Evolutionary conservation across 2,888 invertebrate genomes (phyloP), one percentile per base, ranked within the genome.

Genomic region (Rotaria socialis): DNA sequence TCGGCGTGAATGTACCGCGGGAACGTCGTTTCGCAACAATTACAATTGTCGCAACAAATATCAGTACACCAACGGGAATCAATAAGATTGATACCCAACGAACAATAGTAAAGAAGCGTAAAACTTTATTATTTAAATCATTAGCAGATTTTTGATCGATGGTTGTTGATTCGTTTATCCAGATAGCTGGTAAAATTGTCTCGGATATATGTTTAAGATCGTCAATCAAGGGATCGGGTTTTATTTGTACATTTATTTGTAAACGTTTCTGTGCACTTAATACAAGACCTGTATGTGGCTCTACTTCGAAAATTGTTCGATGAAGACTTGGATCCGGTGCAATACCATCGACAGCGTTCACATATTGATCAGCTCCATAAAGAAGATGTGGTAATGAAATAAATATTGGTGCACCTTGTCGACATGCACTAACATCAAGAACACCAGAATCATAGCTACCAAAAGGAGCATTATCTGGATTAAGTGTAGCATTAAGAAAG

Each of bases 381-480:
- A 94, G 93, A 92, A 95, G 95, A 90, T 96, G 95, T 0, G 96
- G 96, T 89, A 94, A 93, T 0, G 95, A 94, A 47, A 95, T 93
- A 91, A 94, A 94, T 0, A 94, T 94, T 0, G 96, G 96, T n/a
- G 95, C 95, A 85, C 94, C 94, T 80, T 87, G 67, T 84, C 85
- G 86, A 50, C 87, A 88, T 35, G 27, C 2, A 56, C 87, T 87
- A 8, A 88, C 86, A 84, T 88, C 88, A n/a, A 89, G 85, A 35
- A 90, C 89, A 16, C 90, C 90, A 27, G 87, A 52, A 67, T 87
- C 85, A 8, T 88, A 88, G 8, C 86, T 86, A 87, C 90, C 90
- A 88, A 88, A 89, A 43, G 89, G 89, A 14, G 55, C 84, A 86
- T 90, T 89, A 84, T 88, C 88, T 5, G 89, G 88, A 86, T 89